These are phyloP conservation scores for Berghia stephanieae DNA, from an alignment of 1,140 invertebrate species.

Conservation along the genomic window DNA sequence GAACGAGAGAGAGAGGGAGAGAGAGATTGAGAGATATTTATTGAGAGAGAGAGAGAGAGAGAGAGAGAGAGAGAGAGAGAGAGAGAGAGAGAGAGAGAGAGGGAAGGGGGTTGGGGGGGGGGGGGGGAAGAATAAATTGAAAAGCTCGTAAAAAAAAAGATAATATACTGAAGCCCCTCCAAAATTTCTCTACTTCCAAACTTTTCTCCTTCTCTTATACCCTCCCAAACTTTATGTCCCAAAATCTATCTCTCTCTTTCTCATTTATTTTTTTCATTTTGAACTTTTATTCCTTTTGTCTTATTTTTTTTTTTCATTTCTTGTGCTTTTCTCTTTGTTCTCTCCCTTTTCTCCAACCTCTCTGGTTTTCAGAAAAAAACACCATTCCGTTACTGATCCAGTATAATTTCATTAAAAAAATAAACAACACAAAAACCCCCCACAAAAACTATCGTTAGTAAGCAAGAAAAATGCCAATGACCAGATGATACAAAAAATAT, in stretches of 20 bases:
- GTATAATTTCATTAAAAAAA: too few species aligned
- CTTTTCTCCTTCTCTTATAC: background rate
- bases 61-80: conserved; percentile 10
- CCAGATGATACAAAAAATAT: too few species aligned
- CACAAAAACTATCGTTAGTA: too few species aligned
- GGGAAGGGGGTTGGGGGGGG: background rate
- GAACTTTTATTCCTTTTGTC: background rate
- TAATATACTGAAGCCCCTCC: background rate
- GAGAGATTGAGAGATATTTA: conserved; percentile 14
- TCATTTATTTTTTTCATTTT: background rate
- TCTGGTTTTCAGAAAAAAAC: too few species aligned
- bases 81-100: background rate
- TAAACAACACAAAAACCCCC: too few species aligned
- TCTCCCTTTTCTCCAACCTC: background rate
- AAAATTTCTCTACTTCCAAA: background rate
- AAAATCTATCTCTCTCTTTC: background rate
- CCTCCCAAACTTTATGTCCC: background rate
- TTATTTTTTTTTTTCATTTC: background rate
- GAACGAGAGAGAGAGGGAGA: conserved; percentile 31
- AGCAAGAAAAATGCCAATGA: too few species aligned
- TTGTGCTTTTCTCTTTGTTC: background rate
- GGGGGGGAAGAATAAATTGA: too few species aligned
- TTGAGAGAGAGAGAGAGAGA: conserved; percentile 14
- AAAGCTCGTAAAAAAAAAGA: too few species aligned
- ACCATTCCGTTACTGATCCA: too few species aligned